These are phyloP conservation scores for Mormoops blainvillei DNA, from an alignment of 2,113 vertebrate species.

Conservation along the genomic window DNA sequence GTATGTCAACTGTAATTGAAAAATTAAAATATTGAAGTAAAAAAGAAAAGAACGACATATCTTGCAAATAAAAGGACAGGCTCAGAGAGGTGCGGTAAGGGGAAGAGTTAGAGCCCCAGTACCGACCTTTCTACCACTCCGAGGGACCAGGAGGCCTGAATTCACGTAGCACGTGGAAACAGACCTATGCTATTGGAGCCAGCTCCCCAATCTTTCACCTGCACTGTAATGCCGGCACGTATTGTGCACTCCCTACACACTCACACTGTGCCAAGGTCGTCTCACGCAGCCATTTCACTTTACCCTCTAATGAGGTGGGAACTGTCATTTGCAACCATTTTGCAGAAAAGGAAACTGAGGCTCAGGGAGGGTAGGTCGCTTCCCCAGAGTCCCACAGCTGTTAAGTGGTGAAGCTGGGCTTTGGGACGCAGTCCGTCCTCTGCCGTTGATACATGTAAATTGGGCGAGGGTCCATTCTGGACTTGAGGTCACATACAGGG, in stretches of 20 bases:
- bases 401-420: not conserved
- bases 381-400: not conserved
- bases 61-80: not conserved
- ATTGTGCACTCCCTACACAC: accelerated
- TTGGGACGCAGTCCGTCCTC: not conserved
- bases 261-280: not conserved
- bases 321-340: not conserved
- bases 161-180: not conserved
- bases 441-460: no score
- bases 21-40: not conserved
- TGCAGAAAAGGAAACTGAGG: not conserved
- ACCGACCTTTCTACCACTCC: not conserved
- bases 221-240: accelerated
- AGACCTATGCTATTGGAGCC: not conserved
- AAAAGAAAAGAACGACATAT: not conserved
- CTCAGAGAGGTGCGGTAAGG: not conserved
- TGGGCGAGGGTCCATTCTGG: not conserved
- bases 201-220: not conserved
- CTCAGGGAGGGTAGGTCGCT: not conserved
- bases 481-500: not conserved
- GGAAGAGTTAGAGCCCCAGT: not conserved
- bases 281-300: not conserved
- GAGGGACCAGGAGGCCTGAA: not conserved
- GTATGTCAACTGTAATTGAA: not conserved
- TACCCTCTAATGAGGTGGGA: not conserved